phyloP scores from a whole-genome alignment of 2,888 invertebrate genomes.

The Entomobrya multifasciata region DNA sequence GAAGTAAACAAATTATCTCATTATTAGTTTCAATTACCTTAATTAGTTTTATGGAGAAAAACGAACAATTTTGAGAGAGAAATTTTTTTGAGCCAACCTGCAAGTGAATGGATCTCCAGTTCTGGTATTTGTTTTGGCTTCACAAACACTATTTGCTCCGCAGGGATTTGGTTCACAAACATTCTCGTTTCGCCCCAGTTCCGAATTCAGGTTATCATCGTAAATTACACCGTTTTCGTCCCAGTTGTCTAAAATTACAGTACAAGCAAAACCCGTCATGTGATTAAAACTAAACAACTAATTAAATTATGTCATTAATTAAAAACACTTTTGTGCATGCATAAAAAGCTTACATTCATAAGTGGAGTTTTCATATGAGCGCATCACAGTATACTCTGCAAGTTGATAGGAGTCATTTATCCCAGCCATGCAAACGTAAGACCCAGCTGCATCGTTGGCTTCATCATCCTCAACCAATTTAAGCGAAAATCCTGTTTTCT shows the following conservation, averaged over 20 bases:
- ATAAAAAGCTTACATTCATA: conserved; percentile 52
- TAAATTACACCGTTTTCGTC: conserved; percentile 51
- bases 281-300: not conserved
- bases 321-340: too few relatives aligned
- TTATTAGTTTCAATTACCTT: too few relatives aligned
- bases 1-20: too few relatives aligned
- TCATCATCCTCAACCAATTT: conserved; percentile 65
- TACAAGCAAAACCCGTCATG: not conserved
- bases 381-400: conserved; percentile 62
- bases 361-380: conserved; percentile 50
- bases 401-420: conserved; percentile 72
- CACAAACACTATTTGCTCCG: conserved; percentile 61
- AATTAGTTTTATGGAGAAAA: too few relatives aligned
- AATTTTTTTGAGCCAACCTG: conserved; percentile 29
- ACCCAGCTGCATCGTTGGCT: conserved; percentile 64
- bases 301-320: not conserved
- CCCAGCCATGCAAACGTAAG: conserved; percentile 74
- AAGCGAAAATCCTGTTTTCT: conserved; percentile 74
- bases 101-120: conserved; percentile 60
- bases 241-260: conserved; percentile 54
- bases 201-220: conserved; percentile 43
- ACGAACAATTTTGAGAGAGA: too few relatives aligned
- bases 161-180: conserved; percentile 66
- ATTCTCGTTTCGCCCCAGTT: conserved; percentile 60
- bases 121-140: conserved; percentile 20